phyloP scores from a whole-genome alignment of 1,140 invertebrate species.

The Cotesia glomerata region DNA sequence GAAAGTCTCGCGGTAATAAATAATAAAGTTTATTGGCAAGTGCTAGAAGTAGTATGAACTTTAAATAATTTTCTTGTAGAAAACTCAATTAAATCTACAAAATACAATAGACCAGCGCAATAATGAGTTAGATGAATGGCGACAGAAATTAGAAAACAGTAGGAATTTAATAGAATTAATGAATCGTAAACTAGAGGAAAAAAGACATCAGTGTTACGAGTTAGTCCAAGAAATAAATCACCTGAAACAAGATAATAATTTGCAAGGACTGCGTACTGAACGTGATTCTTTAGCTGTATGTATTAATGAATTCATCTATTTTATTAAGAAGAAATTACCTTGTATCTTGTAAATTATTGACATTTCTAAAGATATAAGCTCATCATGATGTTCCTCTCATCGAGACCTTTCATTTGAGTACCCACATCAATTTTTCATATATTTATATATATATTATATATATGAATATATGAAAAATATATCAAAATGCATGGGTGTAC shows the following conservation, averaged over 20 bases:
- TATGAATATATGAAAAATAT: too few species aligned
- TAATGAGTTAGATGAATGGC: neutral
- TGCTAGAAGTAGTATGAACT: neutral
- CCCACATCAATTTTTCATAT: too few species aligned
- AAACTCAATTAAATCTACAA: neutral
- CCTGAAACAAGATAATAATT: neutral
- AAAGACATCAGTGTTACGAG: neutral
- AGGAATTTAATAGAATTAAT: neutral
- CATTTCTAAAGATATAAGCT: too few species aligned
- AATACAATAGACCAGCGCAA: neutral
- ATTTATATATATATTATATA: too few species aligned
- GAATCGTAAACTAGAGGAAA: neutral
- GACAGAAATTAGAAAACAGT: neutral
- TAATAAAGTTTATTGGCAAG: neutral
- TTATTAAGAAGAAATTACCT: too few species aligned
- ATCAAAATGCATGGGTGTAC: too few species aligned
- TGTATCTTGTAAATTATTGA: too few species aligned
- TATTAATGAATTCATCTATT: neutral
- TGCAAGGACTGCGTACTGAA: neutral
- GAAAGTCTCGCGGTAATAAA: neutral
- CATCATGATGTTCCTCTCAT: too few species aligned
- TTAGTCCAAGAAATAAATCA: neutral
- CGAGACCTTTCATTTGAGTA: too few species aligned
- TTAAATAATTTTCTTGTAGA: neutral
- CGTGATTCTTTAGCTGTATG: slow-evolving; percentile 16